These are phyloP conservation scores for Pteronura brasiliensis DNA, from an alignment of 2,113 vertebrate genomes.

Conservation along the genomic window DNA sequence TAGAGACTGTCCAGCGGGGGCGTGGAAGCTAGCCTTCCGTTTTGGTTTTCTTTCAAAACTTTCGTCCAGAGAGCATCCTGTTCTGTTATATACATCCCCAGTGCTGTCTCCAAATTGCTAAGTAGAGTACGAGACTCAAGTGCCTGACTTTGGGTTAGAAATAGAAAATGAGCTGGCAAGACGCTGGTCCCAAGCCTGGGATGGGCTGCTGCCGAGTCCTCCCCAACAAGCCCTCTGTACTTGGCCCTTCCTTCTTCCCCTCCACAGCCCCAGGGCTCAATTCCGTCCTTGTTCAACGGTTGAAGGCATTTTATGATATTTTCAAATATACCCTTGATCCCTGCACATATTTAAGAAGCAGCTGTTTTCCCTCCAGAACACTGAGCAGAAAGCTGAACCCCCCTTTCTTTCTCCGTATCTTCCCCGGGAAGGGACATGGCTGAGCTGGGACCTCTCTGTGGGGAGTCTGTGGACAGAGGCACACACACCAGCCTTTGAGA, in stretches of 20 bases:
- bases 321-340: neutral
- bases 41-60: constrained; percentile 41
- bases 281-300: neutral
- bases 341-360: neutral
- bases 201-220: neutral
- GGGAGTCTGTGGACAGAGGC: neutral
- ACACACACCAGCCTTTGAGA: neutral
- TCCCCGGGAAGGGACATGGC: too few relatives aligned
- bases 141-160: constrained; percentile 21
- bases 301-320: neutral
- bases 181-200: neutral
- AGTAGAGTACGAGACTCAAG: neutral
- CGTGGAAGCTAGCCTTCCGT: neutral
- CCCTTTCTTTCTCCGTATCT: neutral
- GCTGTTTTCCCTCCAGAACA: neutral
- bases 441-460: neutral
- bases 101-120: constrained; percentile 24
- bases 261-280: neutral
- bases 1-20: neutral
- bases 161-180: constrained; percentile 5
- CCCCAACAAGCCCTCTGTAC: neutral
- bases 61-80: constrained; percentile 47
- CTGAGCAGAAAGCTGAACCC: neutral
- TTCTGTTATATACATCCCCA: neutral
- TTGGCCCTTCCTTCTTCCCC: neutral